phyloP scores from a whole-genome alignment of 2,888 invertebrate species.

The Andrena fulva region DNA sequence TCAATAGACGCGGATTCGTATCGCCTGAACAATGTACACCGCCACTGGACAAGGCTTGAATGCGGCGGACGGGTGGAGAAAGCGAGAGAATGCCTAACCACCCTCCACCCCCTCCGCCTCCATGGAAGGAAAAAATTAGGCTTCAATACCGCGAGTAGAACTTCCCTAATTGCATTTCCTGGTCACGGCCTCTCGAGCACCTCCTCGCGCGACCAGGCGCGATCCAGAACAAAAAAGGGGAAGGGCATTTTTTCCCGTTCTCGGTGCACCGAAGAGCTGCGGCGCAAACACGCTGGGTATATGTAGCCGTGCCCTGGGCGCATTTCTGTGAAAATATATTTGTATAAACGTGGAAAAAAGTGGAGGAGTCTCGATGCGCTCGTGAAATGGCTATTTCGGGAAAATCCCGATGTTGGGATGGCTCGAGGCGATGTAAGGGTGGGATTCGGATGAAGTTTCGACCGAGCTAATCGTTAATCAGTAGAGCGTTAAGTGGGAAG shows the following conservation, averaged over 20 bases:
- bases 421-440: too few relatives aligned
- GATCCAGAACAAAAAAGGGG: background rate
- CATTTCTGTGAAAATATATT: background rate
- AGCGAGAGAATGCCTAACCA: constrained; percentile 53
- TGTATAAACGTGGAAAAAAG: background rate
- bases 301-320: background rate
- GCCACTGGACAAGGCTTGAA: constrained; percentile 66
- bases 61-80: constrained; percentile 44
- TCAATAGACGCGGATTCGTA: constrained; percentile 70
- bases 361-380: background rate
- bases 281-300: constrained; percentile 6
- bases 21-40: constrained; percentile 66
- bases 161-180: constrained; percentile 68
- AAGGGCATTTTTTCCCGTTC: background rate
- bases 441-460: too few relatives aligned
- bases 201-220: constrained; percentile 19
- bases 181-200: constrained; percentile 47
- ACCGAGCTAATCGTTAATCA: too few relatives aligned
- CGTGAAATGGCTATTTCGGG: background rate
- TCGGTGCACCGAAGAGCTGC: background rate
- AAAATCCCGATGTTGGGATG: too few relatives aligned
- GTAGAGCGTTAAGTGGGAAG: too few relatives aligned
- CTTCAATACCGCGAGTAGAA: constrained; percentile 56
- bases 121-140: constrained; percentile 58
- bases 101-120: background rate